These are phyloP conservation scores for Lophius piscatorius DNA, from an alignment of 2,113 vertebrate species.

Conservation along the genomic window DNA sequence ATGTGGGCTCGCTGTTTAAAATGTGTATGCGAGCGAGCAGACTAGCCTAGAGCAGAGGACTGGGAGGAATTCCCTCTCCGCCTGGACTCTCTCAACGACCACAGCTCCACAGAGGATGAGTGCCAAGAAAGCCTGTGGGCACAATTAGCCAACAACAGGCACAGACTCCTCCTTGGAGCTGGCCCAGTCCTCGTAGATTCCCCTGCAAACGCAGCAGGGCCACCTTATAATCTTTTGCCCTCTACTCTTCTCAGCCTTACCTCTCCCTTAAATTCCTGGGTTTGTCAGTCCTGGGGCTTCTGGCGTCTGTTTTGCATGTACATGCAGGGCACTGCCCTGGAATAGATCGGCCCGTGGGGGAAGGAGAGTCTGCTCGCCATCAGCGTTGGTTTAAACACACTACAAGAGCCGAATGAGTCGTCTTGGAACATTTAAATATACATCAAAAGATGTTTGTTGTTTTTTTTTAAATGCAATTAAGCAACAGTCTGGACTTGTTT, in stretches of 20 bases:
- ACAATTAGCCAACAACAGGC: conserved; percentile 64
- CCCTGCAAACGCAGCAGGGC: conserved; percentile 55
- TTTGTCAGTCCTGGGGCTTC: conserved; percentile 27
- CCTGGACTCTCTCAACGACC: conserved; percentile 39
- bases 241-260: conserved; percentile 48
- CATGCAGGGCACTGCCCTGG: conserved; percentile 36
- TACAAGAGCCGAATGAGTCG: conserved; percentile 32
- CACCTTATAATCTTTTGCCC: conserved; percentile 48
- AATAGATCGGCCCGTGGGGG: conserved; percentile 1
- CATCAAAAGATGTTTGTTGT: conserved; percentile 19
- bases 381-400: conserved; percentile 23
- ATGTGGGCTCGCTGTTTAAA: conserved; percentile 45
- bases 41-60: background rate
- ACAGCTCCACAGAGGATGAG: conserved; percentile 34
- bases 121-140: conserved; percentile 58
- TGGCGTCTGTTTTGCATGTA: conserved; percentile 55
- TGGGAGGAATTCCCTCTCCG: conserved; percentile 63
- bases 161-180: conserved; percentile 18
- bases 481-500: conserved; percentile 11
- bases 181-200: conserved; percentile 41
- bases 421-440: conserved; percentile 38
- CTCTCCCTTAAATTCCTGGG: conserved; percentile 55
- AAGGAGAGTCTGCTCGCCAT: too few species aligned
- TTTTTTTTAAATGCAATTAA: background rate
- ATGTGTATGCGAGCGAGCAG: conserved; percentile 8